A percentile compares a stretch with the other conserved stretches of the same genome.
Evolutionary conservation across 2,888 invertebrate species (phyloP).

Genomic region (Sialis fuliginosa): DNA sequence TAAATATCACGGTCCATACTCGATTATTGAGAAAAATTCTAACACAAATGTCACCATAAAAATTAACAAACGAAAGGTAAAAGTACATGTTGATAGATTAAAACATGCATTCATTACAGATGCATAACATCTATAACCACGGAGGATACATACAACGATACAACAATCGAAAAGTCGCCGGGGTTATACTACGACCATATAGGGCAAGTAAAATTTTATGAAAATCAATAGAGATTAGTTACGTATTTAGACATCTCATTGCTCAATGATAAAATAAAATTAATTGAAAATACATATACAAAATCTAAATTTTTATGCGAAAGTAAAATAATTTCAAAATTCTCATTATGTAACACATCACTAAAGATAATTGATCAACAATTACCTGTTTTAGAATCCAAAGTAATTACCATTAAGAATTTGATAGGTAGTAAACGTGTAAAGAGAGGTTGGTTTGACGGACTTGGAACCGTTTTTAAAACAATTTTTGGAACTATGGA

Average conservation of each 20-base stretch:
- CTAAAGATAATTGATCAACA: no score
- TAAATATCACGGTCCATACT: not conserved
- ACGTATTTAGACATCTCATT: conserved; percentile 10
- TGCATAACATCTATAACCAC: not conserved
- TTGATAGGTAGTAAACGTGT: no score
- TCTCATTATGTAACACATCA: no score
- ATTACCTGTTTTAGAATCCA: no score
- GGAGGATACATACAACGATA: not conserved
- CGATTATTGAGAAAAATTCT: not conserved
- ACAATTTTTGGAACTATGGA: no score
- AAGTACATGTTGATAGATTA: not conserved
- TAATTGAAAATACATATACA: no score
- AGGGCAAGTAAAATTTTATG: conserved; percentile 8
- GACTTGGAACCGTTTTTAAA: no score
- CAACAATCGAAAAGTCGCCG: conserved; percentile 7
- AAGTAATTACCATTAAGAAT: no score
- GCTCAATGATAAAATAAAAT: not conserved
- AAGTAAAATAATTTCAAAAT: no score
- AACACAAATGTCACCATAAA: not conserved
- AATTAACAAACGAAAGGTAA: not conserved
- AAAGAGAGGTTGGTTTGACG: no score
- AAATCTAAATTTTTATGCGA: not conserved
- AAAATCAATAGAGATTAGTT: conserved; percentile 11
- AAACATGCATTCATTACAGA: not conserved
- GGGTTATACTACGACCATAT: conserved; percentile 9